phyloP scores from a whole-genome alignment of 1,140 invertebrate genomes.

The Mizuhopecten yessoensis region DNA sequence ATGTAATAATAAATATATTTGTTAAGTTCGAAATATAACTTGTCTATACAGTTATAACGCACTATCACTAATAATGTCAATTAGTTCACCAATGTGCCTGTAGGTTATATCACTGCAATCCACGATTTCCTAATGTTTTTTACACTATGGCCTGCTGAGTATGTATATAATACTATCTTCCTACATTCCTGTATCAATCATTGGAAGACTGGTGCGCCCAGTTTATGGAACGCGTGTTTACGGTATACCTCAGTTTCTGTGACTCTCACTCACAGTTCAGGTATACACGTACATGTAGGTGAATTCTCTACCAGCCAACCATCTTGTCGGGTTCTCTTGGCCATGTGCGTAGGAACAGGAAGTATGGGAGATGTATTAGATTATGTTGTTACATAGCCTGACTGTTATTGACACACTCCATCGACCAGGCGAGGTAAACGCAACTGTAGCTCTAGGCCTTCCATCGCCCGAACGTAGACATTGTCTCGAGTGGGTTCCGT shows the following conservation, averaged over 20 bases:
- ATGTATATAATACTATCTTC: too few relatives aligned
- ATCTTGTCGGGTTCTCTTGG: neutral
- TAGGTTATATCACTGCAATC: too few relatives aligned
- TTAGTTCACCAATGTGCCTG: too few relatives aligned
- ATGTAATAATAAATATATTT: too few relatives aligned
- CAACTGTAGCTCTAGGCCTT: neutral
- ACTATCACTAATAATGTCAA: too few relatives aligned
- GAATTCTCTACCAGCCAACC: neutral
- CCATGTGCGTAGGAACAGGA: conserved; percentile 3
- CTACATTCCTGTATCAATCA: too few relatives aligned
- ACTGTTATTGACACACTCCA: conserved; percentile 26
- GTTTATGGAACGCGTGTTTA: too few relatives aligned
- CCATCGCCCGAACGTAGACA: neutral
- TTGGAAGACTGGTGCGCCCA: too few relatives aligned
- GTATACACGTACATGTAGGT: neutral
- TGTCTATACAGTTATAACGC: too few relatives aligned
- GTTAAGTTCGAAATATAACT: too few relatives aligned
- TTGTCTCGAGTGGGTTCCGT: neutral
- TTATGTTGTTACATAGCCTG: conserved; percentile 33
- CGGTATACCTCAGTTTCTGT: neutral
- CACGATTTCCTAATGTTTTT: too few relatives aligned
- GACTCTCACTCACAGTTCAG: neutral
- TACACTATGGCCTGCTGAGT: too few relatives aligned
- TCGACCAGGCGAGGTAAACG: neutral
- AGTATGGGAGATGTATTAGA: conserved; percentile 20